Percentiles rank a stretch among this genome's conserved stretches.
Evolutionary conservation across 2,797 vertebrate genomes (phyloP).

Genomic region (Adelosebastes latens): DNA sequence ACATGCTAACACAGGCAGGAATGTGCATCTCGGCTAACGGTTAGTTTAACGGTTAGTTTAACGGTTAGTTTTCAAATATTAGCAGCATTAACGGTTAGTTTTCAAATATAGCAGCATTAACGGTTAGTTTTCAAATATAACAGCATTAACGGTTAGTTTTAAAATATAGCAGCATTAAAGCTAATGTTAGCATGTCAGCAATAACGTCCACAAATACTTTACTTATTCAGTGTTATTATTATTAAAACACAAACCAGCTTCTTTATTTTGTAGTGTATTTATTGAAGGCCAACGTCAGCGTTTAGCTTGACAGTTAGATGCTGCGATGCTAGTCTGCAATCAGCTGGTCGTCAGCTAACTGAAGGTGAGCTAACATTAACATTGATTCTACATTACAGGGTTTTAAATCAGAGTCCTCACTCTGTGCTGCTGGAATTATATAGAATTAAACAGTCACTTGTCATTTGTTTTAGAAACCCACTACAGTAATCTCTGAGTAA

Average conservation of each 20-base stretch:
- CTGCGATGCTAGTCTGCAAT: conserved; percentile 40
- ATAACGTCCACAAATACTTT: fast-evolving
- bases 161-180: not conserved
- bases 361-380: conserved; percentile 6
- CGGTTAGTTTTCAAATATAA: not conserved
- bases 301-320: conserved; percentile 58
- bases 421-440: too few relatives aligned
- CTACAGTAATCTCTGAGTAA: too few relatives aligned
- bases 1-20: conserved; percentile 51
- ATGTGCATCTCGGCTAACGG: conserved; percentile 31
- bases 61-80: not conserved
- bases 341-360: conserved; percentile 52
- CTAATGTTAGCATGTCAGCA: not conserved
- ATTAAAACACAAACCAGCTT: not conserved
- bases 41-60: not conserved
- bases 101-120: not conserved
- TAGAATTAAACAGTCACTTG: too few relatives aligned
- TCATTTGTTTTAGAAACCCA: too few relatives aligned
- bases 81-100: not conserved
- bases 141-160: not conserved
- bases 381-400: not conserved
- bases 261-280: not conserved
- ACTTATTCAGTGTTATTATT: fast-evolving
- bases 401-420: not conserved
- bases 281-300: conserved; percentile 27